These are phyloP conservation scores for Telmatherina bonti DNA, from an alignment of 2,797 vertebrate genomes.

Conservation along the genomic window DNA sequence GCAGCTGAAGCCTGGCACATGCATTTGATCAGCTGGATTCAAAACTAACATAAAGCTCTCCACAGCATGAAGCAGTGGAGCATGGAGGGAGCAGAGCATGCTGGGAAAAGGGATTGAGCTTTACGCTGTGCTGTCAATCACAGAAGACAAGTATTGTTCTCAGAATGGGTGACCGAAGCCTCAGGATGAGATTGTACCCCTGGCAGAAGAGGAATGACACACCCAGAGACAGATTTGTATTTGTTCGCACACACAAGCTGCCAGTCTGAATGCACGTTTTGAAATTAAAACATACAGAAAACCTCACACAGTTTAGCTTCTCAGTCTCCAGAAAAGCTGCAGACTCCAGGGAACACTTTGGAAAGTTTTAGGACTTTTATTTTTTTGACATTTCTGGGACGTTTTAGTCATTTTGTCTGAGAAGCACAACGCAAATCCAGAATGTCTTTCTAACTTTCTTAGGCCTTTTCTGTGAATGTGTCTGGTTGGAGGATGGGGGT, in stretches of 20 bases:
- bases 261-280: constrained; percentile 3
- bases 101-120: constrained; percentile 44
- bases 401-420: constrained; percentile 35
- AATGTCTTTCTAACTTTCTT: neutral
- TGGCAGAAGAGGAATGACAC: constrained; percentile 31
- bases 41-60: constrained; percentile 13
- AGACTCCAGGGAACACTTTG: constrained; percentile 19
- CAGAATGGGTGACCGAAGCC: constrained; percentile 18
- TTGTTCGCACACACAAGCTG: neutral
- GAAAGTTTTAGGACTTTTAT: constrained; percentile 49
- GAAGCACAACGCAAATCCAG: constrained; percentile 9
- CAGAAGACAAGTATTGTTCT: constrained; percentile 31
- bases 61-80: constrained; percentile 11
- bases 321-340: constrained; percentile 15
- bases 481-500: too few relatives aligned
- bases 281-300: constrained; percentile 3
- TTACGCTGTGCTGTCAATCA: constrained; percentile 44
- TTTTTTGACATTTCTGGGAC: constrained; percentile 57
- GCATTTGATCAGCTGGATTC: constrained; percentile 20
- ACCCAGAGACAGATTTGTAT: constrained; percentile 26
- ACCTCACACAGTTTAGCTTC: constrained; percentile 2
- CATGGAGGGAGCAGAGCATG: constrained; percentile 45
- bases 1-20: constrained; percentile 12
- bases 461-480: neutral
- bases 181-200: constrained; percentile 7